Evolutionary conservation across 2,797 vertebrate species (phyloP).

Genomic region (Artibeus lituratus): DNA sequence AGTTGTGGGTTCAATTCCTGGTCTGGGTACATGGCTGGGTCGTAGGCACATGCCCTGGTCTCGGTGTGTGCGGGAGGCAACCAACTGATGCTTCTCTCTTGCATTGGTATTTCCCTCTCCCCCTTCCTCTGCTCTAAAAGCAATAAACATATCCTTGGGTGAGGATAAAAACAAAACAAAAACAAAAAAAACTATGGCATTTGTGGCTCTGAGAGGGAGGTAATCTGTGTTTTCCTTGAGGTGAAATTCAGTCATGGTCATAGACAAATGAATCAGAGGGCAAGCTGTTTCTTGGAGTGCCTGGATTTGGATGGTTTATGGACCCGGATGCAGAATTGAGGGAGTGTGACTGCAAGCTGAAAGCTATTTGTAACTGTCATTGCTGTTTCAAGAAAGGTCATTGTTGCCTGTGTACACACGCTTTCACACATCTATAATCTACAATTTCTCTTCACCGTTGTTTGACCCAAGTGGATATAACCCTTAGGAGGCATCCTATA

Average conservation of each 20-base stretch:
- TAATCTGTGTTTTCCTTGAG: background rate
- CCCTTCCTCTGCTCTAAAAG: background rate
- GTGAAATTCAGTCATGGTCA: background rate
- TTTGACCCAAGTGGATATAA: slow-evolving; percentile 21
- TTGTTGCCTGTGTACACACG: background rate
- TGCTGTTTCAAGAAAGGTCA: slow-evolving; percentile 22
- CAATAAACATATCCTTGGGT: background rate
- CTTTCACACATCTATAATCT: slow-evolving; percentile 28
- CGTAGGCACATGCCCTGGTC: background rate
- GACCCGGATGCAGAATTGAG: background rate
- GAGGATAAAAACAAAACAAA: background rate
- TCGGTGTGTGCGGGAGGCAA: background rate
- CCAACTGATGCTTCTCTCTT: background rate
- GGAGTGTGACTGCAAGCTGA: background rate
- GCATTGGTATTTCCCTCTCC: background rate
- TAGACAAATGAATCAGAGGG: background rate
- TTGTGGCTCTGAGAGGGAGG: background rate
- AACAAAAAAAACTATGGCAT: background rate
- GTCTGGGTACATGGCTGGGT: background rate
- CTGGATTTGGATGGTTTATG: background rate
- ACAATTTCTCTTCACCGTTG: slow-evolving; percentile 45
- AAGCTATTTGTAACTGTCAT: slow-evolving; percentile 50
- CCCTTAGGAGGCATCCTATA: background rate
- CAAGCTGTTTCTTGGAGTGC: fast-evolving
- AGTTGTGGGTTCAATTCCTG: background rate